Evolutionary conservation across 2,888 invertebrate species (phyloP).

Genomic region (Hirtodrosophila histrioides): DNA sequence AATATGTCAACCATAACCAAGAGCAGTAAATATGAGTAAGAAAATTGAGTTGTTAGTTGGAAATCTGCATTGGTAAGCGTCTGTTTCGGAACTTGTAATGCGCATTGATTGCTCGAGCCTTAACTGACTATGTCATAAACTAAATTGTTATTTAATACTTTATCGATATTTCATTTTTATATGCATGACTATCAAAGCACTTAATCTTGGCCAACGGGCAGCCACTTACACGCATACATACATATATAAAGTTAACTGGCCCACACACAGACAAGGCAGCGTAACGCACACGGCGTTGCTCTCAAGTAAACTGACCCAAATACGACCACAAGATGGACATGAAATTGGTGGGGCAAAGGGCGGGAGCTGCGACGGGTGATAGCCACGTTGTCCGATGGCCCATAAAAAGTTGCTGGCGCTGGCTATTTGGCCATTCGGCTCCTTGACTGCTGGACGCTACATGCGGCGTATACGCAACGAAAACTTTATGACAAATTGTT

Average conservation of each 20-base stretch:
- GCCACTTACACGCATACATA: constrained; percentile 52
- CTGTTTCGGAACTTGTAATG: constrained; percentile 13
- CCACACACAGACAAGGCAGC: constrained; percentile 8
- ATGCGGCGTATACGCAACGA: constrained; percentile 60
- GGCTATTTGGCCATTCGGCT: constrained; percentile 31
- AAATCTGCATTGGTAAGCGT: no score
- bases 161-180: constrained; percentile 79
- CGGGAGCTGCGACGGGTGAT: background rate
- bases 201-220: constrained; percentile 72
- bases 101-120: constrained; percentile 34
- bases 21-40: no score
- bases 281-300: constrained; percentile 28
- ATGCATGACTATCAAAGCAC: constrained; percentile 77
- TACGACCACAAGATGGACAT: constrained; percentile 73
- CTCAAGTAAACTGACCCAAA: constrained; percentile 72
- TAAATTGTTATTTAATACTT: constrained; percentile 79
- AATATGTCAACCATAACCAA: no score
- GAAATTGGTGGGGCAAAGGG: constrained; percentile 42
- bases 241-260: constrained; percentile 64
- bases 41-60: no score
- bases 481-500: constrained; percentile 81
- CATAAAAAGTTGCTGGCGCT: constrained; percentile 68
- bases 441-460: constrained; percentile 50
- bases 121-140: constrained; percentile 61
- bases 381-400: constrained; percentile 48